These are phyloP conservation scores for Embiotoca jacksoni DNA, from an alignment of 2,113 vertebrate genomes.

Conservation along the genomic window DNA sequence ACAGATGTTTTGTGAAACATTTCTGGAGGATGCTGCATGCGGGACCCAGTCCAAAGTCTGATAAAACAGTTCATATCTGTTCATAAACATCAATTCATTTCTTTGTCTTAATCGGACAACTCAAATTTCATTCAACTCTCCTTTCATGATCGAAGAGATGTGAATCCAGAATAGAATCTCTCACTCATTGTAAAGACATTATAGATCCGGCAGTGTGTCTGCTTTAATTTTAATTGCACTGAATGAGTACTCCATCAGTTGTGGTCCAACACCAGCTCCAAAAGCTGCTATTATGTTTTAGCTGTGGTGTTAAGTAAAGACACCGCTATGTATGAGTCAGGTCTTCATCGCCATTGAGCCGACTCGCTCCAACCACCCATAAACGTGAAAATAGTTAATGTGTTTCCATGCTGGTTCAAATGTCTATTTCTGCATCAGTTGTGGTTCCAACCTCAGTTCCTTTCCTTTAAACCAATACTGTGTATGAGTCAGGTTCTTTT, in stretches of 20 bases:
- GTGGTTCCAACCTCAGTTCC: conserved; percentile 64
- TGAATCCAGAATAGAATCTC: neutral
- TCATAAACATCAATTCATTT: conserved; percentile 6
- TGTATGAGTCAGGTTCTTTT: conserved; percentile 62
- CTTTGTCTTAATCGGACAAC: too few relatives aligned
- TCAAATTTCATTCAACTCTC: too few relatives aligned
- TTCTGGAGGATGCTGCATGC: neutral
- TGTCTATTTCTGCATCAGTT: conserved; percentile 67
- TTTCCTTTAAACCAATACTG: conserved; percentile 56
- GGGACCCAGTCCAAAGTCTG: neutral
- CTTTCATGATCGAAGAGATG: neutral
- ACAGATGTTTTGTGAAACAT: conserved; percentile 10
- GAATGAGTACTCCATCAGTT: conserved; percentile 36
- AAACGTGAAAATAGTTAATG: conserved; percentile 68
- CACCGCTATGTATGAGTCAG: conserved; percentile 45
- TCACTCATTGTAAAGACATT: conserved; percentile 6
- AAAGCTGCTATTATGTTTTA: conserved; percentile 35
- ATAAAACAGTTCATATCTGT: conserved; percentile 5
- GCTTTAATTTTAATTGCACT: conserved; percentile 19
- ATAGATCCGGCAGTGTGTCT: neutral
- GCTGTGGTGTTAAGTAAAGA: conserved; percentile 35
- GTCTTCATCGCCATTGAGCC: conserved; percentile 24
- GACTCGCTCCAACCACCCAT: conserved; percentile 51
- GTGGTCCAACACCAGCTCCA: conserved; percentile 40
- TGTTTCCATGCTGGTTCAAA: conserved; percentile 69